phyloP scores from a whole-genome alignment of 2,888 invertebrate species.

The Scrobipalpa atriplicella region DNA sequence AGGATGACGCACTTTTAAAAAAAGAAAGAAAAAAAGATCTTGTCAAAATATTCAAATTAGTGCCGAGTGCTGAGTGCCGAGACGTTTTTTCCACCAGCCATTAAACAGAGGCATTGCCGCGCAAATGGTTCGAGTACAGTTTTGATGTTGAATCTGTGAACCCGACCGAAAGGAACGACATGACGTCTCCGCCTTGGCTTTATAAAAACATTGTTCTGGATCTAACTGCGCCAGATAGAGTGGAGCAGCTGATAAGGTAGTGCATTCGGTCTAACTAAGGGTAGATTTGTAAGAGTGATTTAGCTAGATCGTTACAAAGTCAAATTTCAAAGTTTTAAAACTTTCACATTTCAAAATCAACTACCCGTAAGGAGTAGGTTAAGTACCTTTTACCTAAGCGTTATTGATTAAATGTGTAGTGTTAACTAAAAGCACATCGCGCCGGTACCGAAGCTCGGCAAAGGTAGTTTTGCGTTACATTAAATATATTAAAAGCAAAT shows the following conservation, averaged over 20 bases:
- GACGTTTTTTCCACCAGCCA: conserved; percentile 56
- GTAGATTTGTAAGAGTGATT: too few species aligned
- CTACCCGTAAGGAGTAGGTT: too few species aligned
- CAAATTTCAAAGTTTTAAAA: too few species aligned
- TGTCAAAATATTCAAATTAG: conserved; percentile 56
- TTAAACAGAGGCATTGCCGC: conserved; percentile 52
- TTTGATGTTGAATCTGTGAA: conserved; percentile 43
- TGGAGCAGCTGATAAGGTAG: conserved; percentile 47
- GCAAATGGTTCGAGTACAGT: conserved; percentile 68
- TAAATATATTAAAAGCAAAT: too few species aligned
- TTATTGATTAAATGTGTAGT: too few species aligned
- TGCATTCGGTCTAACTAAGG: not conserved
- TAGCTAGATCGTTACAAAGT: too few species aligned
- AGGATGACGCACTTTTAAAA: not conserved
- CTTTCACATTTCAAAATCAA: too few species aligned
- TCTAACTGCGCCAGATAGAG: conserved; percentile 47
- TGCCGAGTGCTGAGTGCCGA: conserved; percentile 38
- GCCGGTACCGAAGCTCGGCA: too few species aligned
- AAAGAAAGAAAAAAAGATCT: not conserved
- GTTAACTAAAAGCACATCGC: too few species aligned
- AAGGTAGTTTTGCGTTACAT: too few species aligned
- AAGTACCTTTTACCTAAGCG: too few species aligned
- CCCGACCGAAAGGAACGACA: conserved; percentile 62
- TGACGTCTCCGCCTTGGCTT: conserved; percentile 63
- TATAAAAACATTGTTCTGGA: conserved; percentile 60